Evolutionary conservation across 2,797 vertebrate species (phyloP).

Genomic region (Tokudaia tokunoshimensis): DNA sequence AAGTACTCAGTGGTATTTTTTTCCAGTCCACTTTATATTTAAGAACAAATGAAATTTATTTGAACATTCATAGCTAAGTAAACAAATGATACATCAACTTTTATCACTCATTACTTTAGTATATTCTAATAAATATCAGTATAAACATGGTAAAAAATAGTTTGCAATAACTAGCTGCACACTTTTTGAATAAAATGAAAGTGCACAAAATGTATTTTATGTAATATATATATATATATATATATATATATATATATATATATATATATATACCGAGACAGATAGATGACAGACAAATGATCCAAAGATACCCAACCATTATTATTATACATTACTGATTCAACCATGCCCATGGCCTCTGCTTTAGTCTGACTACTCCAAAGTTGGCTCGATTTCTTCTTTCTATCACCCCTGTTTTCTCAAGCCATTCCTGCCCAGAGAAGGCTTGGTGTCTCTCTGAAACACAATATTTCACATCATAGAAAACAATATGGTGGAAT

Average conservation of each 20-base stretch:
- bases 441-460: neutral
- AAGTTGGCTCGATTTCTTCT: neutral
- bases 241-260: too few relatives aligned
- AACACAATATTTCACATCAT: neutral
- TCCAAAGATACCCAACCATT: neutral
- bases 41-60: neutral
- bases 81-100: neutral
- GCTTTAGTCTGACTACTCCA: neutral
- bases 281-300: neutral
- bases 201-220: neutral
- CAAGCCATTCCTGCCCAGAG: neutral
- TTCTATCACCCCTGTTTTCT: neutral
- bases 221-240: neutral
- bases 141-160: neutral
- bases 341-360: neutral
- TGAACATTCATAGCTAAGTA: neutral
- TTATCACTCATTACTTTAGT: constrained; percentile 17
- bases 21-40: neutral
- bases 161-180: neutral
- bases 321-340: neutral
- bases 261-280: too few relatives aligned
- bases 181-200: neutral
- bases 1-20: neutral
- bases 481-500: neutral
- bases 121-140: neutral